These are phyloP conservation scores for Dreissena rostriformis DNA, from an alignment of 1,140 invertebrate species.

Conservation along the genomic window DNA sequence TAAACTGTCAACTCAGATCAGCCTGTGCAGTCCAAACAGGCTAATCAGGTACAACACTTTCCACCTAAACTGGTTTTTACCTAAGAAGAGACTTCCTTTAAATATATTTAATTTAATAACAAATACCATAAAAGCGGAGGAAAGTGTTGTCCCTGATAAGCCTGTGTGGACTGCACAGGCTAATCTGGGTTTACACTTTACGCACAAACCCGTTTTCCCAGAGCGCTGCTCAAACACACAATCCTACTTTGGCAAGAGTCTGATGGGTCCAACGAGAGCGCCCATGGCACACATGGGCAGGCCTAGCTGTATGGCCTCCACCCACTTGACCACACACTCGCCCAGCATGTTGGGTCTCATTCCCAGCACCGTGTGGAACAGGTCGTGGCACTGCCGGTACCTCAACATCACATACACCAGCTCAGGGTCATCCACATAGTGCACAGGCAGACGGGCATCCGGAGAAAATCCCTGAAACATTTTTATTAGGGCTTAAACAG, in stretches of 20 bases:
- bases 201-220: background rate
- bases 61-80: too few species aligned
- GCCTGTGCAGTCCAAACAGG: too few species aligned
- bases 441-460: constrained; percentile 93
- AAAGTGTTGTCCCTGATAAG: background rate
- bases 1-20: too few species aligned
- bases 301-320: constrained; percentile 91
- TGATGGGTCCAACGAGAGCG: constrained; percentile 80
- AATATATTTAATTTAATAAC: too few species aligned
- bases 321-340: constrained; percentile 97
- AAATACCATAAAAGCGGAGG: background rate
- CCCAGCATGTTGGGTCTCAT: constrained; percentile 97
- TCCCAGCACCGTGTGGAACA: constrained; percentile 93
- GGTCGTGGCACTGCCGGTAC: constrained; percentile 97
- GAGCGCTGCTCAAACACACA: background rate
- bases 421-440: constrained; percentile 95
- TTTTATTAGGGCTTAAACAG: too few species aligned
- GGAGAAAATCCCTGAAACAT: constrained; percentile 91
- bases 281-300: constrained; percentile 82
- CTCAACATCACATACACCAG: constrained; percentile 98
- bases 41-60: too few species aligned
- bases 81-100: too few species aligned
- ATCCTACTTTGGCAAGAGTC: constrained; percentile 88
- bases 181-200: too few species aligned
- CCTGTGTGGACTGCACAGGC: too few species aligned